Base-by-base conservation (phyloP, 2,888 invertebrate genomes). In the Dione juno region DNA sequence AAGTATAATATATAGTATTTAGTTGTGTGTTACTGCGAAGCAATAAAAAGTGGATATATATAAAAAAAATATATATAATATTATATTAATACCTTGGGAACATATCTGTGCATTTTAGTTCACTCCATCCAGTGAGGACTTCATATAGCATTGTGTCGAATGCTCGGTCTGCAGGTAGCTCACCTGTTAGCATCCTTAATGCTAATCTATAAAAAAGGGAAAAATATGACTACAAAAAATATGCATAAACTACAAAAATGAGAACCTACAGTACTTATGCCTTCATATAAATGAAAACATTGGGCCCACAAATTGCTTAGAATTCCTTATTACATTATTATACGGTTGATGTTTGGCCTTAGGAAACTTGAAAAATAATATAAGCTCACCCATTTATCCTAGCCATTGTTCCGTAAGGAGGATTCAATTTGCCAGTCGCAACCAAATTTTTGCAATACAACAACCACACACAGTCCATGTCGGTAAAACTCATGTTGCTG, bases 401-500 rank as follows among this genome's bases (percentile, higher is more conserved):
- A 0, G 94, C 94, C 84, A 94, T 93, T 3, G 94, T 92, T 0
- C 94, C 94, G 75, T 94, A 94, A 0, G 94, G 94, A 0, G 94
- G 87, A 14, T 86, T 88, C 57, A 94, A 78, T 63, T 90, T 91
- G 0, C 94, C 87, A 0, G 94, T 94, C 0, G 90, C 93, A 7
- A 89, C 93, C 69, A 95, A 82, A 82, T 94, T 94, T 66, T 89
- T 85, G 78, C 95, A 95, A 78, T 95, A 95, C 58, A 94, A 79
- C 68, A 94, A 83, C 95, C 95, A 95, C 14, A 94, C 89, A 74
- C 94, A 95, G 77, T 95, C 94, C 76, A 95, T 77, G 43, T 93
- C 92, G 0, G 92, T 92, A 71, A 84, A 89, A 70, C 78, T 75
- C 37, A 75, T 76, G 11, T 71, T 66, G 75, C 71, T 85, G 81